Evolutionary conservation across 2,113 vertebrate genomes (phyloP).

Genomic region (Daubentonia madagascariensis): DNA sequence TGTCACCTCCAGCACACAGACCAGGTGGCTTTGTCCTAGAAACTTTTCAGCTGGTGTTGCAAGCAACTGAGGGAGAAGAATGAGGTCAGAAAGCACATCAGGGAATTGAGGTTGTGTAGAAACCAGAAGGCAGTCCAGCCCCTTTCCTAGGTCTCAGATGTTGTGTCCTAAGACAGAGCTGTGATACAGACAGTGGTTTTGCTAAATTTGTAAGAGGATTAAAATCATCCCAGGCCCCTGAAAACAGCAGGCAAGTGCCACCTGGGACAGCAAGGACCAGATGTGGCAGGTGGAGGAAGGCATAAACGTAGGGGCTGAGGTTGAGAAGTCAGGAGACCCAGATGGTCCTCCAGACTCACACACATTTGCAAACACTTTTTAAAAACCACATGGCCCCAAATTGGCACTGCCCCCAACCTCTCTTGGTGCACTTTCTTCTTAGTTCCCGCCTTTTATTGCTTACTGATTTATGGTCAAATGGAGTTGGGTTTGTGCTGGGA

Average conservation of each 20-base stretch:
- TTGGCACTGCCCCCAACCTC: not conserved
- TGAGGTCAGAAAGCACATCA: slow-evolving; percentile 29
- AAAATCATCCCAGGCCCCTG: not conserved
- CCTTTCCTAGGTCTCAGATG: not conserved
- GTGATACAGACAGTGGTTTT: not conserved
- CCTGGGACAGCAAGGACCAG: not conserved
- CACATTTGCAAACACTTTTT: not conserved
- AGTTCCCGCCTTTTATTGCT: not conserved
- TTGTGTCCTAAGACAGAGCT: not conserved
- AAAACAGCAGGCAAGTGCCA: slow-evolving; percentile 41
- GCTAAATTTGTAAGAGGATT: not conserved
- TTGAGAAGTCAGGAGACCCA: not conserved
- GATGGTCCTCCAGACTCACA: not conserved
- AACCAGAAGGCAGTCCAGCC: not conserved
- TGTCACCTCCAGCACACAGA: slow-evolving; percentile 33
- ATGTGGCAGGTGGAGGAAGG: not conserved
- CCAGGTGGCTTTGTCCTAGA: slow-evolving; percentile 31
- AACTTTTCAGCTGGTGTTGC: slow-evolving; percentile 47
- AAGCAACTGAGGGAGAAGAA: not conserved
- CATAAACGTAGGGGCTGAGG: not conserved
- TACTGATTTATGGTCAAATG: not conserved
- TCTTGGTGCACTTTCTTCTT: not conserved
- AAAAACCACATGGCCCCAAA: not conserved
- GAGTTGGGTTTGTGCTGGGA: not conserved
- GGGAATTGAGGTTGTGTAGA: not conserved